These are phyloP conservation scores for Ericerus pela DNA, from an alignment of 1,140 invertebrate genomes.

Conservation along the genomic window DNA sequence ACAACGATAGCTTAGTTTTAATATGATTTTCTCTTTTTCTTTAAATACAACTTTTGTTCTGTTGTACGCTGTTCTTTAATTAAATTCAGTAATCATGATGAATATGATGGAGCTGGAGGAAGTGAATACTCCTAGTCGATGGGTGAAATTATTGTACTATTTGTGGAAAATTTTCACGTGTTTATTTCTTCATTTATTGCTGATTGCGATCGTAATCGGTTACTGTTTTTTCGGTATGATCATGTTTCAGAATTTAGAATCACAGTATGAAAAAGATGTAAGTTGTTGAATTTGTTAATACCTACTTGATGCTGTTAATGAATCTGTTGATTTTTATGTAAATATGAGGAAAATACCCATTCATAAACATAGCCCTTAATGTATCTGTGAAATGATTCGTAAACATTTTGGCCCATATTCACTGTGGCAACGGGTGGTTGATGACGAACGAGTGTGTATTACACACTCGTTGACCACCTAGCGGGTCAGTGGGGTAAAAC, in stretches of 20 bases:
- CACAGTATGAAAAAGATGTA: constrained; percentile 56
- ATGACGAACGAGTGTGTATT: too few relatives aligned
- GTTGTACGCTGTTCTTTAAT: too few relatives aligned
- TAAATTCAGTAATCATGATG: background rate
- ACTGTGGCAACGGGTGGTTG: too few relatives aligned
- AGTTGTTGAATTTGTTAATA: constrained; percentile 22
- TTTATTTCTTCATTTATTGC: constrained; percentile 72
- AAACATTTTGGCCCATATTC: too few relatives aligned
- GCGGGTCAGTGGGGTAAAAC: too few relatives aligned
- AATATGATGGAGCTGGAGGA: constrained; percentile 20
- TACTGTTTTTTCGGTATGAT: constrained; percentile 79
- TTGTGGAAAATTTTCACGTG: constrained; percentile 68
- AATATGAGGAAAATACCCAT: too few relatives aligned
- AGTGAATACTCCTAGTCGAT: constrained; percentile 25
- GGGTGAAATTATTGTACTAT: constrained; percentile 38
- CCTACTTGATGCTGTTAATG: background rate
- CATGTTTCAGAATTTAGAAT: constrained; percentile 66
- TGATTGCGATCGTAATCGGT: constrained; percentile 69
- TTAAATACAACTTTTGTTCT: too few relatives aligned
- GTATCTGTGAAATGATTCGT: too few relatives aligned
- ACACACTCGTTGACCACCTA: too few relatives aligned
- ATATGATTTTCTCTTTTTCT: too few relatives aligned
- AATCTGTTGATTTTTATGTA: constrained; percentile 3
- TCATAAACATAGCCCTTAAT: too few relatives aligned
- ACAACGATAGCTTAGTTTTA: too few relatives aligned